phyloP scores from a whole-genome alignment of 2,797 vertebrate genomes.

The Varecia variegata region DNA sequence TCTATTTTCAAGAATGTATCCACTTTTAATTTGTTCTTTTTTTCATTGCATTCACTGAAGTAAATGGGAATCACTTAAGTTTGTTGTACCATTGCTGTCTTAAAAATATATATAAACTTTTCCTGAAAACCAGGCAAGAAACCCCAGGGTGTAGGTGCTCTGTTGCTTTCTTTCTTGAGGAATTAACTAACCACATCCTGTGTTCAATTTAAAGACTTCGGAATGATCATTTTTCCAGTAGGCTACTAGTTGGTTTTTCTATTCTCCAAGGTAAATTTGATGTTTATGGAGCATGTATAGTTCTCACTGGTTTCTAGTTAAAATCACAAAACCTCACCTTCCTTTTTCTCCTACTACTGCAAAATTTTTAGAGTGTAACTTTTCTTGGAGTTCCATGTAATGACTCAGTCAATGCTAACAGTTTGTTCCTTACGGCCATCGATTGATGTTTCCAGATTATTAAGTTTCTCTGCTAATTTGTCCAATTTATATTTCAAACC shows the following conservation, averaged over 20 bases:
- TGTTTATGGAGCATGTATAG: conserved; percentile 24
- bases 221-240: conserved; percentile 11
- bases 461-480: conserved; percentile 75
- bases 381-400: conserved; percentile 56
- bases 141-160: accelerated
- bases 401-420: conserved; percentile 41
- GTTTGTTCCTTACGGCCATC: conserved; percentile 63
- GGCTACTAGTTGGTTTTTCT: neutral
- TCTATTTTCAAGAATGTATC: neutral
- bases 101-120: neutral
- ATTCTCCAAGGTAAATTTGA: neutral
- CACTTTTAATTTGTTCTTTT: neutral
- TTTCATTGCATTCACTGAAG: neutral
- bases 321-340: conserved; percentile 41
- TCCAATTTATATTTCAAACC: conserved; percentile 71
- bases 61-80: neutral
- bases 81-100: neutral
- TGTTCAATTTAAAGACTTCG: neutral
- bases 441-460: conserved; percentile 74
- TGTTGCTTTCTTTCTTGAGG: neutral
- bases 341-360: neutral
- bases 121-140: neutral
- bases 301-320: conserved; percentile 37
- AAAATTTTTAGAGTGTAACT: conserved; percentile 65
- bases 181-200: neutral